Evolutionary conservation across 2,888 invertebrate genomes (phyloP), one percentile per base, ranked within the genome.

Genomic region (Dynastes hyllus): DNA sequence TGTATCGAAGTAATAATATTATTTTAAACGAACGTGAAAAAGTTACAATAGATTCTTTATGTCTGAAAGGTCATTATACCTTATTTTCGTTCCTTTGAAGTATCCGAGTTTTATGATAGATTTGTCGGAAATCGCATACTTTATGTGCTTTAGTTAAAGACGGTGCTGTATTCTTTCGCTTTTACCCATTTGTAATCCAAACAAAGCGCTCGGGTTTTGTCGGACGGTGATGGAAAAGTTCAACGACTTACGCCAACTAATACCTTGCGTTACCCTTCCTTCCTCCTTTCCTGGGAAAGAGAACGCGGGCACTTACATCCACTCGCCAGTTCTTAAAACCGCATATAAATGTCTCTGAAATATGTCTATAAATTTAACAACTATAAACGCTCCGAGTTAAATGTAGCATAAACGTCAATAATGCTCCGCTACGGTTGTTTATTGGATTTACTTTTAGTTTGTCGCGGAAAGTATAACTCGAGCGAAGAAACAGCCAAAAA

Each of bases 331-430:
- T 69, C 69, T 53, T 69, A 69, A 69, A 69, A 50, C 69, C 69
- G 51, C 69, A 69, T 69, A 50, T 69, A 51, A 69, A 69, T 27
- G 69, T 69, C 51, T 51, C 29, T 51, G 51, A 69, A 69, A 69
- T 69, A 69, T 69, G 69, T 69, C 69, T 51, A 51, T 69, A 69
- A 69, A 69, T 69, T 51, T 69, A 69, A 69, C 69, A 69, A 69
- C 69, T 69, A 69, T 69, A 69, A 69, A 69, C 69, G 69, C 13
- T 69, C 51, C 6, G 27, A 69, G 69, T 69, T 69, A 50, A 69
- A 69, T 69, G 69, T 69, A 69, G 69, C 69, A 69, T 69, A 69
- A 69, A 69, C 69, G 69, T 69, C 69, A 69, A 69, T 69, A 69
- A 69, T 69, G 29, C 69, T 50, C 27, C 69, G 69, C 51, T 69